Evolutionary conservation across 1,140 invertebrate species (phyloP), one percentile per base, ranked within the genome.

Genomic region (Pseudobourletiella spinata): DNA sequence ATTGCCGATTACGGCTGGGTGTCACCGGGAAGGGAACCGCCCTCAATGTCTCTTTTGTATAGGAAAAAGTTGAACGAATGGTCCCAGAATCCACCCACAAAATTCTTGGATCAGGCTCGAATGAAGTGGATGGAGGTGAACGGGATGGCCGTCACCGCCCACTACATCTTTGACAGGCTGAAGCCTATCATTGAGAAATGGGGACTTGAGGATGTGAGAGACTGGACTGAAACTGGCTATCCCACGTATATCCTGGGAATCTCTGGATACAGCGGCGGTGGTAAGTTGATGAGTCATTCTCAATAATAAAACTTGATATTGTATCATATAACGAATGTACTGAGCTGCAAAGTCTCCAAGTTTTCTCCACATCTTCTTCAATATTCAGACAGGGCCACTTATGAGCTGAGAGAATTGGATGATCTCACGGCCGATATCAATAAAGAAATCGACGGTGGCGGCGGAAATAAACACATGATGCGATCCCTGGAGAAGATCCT

Each of bases 71-170:
- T 42, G 2, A 56, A 43, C 16, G 32, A 22, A 8, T 57, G 35
- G 22, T 35, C 52, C 14, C 52, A 46, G 18, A 18, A 16, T 6
- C 51, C 35, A 2, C 59, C 59, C 4, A 57, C 52, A 6, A 42
- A 24, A 8, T 11, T 22, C 2, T 42, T 26, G 8, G 52, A 62
- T 11, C 43, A 48, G 18, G 46, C 28, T 25, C 3, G 52, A 50
- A 3, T 62, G 24, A 57, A 62, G 26, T 62, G 60, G 60, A 46
- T 62, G 18, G 60, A 62, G 39, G 32, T 62, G 2, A 62, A 57
- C 25, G 3, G 29, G 8, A 26, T 57, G 22, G 60, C 52, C 8
- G 28, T 54, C 15, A 56, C 51, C 15, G 43, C 48, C 6, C 60
- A 62, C 42, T 20, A 62, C 28, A 28, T 57, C 22, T 62, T 62